Percentiles rank a stretch among this genome's conserved stretches.
These are phyloP conservation scores for Myotis yumanensis DNA, from an alignment of 2,113 vertebrate genomes.

Conservation along the genomic window DNA sequence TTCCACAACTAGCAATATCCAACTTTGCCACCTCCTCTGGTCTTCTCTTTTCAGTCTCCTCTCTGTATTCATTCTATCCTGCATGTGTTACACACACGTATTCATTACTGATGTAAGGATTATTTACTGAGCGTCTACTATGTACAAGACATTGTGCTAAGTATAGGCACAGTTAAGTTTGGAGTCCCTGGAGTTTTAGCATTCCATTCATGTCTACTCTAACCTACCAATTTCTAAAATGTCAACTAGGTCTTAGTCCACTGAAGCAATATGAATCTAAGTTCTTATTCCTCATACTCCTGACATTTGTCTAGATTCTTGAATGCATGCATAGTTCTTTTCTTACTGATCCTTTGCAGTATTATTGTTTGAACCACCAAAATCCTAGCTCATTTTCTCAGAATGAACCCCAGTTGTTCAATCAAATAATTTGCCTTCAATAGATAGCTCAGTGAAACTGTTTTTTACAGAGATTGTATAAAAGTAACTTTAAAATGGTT, in stretches of 20 bases:
- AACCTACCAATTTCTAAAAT: conserved; percentile 59
- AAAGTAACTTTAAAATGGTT: conserved; percentile 45
- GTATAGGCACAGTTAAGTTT: background rate
- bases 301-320: conserved; percentile 58
- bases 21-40: background rate
- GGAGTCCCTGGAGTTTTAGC: conserved; percentile 45
- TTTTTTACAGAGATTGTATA: conserved; percentile 2
- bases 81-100: background rate
- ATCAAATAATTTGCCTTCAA: conserved; percentile 67
- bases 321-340: conserved; percentile 46
- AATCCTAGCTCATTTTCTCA: conserved; percentile 64
- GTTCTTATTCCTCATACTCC: conserved; percentile 41
- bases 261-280: conserved; percentile 51
- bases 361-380: conserved; percentile 39
- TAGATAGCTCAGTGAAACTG: background rate
- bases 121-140: background rate
- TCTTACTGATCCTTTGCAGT: conserved; percentile 55
- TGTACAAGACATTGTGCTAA: background rate
- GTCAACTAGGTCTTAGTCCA: conserved; percentile 51
- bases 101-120: background rate
- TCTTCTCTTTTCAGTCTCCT: background rate
- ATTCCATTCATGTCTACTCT: conserved; percentile 51
- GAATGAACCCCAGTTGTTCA: conserved; percentile 54
- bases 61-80: background rate
- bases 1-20: background rate